A percentile compares a stretch with the other conserved stretches of the same genome.
These are phyloP conservation scores for Mya arenaria DNA, from an alignment of 1,140 invertebrate species.

Conservation along the genomic window DNA sequence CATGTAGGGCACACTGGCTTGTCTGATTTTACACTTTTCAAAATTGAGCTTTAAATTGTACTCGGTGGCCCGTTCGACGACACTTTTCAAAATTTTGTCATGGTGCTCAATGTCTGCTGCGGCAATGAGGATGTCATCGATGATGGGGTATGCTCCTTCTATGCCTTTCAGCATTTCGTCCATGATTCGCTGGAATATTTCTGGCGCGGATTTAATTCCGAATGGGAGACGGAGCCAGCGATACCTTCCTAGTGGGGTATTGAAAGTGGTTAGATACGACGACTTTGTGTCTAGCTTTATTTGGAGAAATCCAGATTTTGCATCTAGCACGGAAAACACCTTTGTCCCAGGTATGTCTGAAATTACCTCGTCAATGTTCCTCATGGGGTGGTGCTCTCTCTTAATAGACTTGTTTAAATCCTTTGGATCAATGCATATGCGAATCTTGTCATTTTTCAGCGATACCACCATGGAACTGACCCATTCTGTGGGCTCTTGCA, in stretches of 20 bases:
- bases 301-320: slow-evolving; percentile 48
- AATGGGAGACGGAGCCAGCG: slow-evolving; percentile 58
- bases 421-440: slow-evolving; percentile 59
- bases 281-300: slow-evolving; percentile 49
- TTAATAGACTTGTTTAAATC: slow-evolving; percentile 59
- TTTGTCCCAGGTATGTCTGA: slow-evolving; percentile 37
- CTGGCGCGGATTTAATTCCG: slow-evolving; percentile 66
- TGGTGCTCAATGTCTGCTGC: slow-evolving; percentile 48
- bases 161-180: slow-evolving; percentile 72
- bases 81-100: slow-evolving; percentile 60
- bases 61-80: slow-evolving; percentile 76
- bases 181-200: slow-evolving; percentile 81
- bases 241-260: slow-evolving; percentile 57
- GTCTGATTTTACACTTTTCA: slow-evolving; percentile 53
- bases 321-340: slow-evolving; percentile 48
- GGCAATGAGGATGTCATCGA: slow-evolving; percentile 76
- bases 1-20: slow-evolving; percentile 50
- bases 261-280: slow-evolving; percentile 36
- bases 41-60: slow-evolving; percentile 62
- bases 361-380: slow-evolving; percentile 50
- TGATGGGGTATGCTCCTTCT: slow-evolving; percentile 60
- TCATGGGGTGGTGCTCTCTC: slow-evolving; percentile 51
- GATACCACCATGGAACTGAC: slow-evolving; percentile 52
- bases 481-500: slow-evolving; percentile 60
- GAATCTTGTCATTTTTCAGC: slow-evolving; percentile 47